Evolutionary conservation across 1,140 invertebrate species (phyloP), one percentile per base, ranked within the genome.

Genomic region (Vanessa tameamea): DNA sequence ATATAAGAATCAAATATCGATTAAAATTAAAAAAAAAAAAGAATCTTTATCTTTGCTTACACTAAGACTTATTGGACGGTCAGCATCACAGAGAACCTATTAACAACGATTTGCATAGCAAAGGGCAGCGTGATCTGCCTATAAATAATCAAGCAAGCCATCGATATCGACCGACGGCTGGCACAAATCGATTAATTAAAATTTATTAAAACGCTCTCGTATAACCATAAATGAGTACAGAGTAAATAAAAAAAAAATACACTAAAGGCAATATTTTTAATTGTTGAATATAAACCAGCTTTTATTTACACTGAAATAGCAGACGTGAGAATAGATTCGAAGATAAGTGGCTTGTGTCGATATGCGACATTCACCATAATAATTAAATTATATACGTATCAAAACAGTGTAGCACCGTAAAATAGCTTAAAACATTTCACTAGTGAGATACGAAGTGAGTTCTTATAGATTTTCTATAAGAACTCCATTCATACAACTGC

Each of bases 91-190:
- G 48, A 64, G 55, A 74, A 59, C 69, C 55, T 68, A 73, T 73
- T 73, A 73, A 73, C 63, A 31, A 43, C 43, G 57, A 82, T 82
- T 76, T 79, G 73, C 80, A 82, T 79, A 75, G 64, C 72, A 81
- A 79, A 76, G 75, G 74, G 64, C 66, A 66, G 47, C 70, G 72
- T 72, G 80, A 79, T 73, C 72, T 73, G 79, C 76, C 50, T 74
- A 73, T 79, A 78, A 76, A 78, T 78, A 82, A 79, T 76, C 73
- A 37, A 72, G 65, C 78, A 59, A 72, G 63, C 70, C 72, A 76
- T 76, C 78, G 75, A 75, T 71, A 71, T 64, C 68, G 64, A 67
- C 12, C 53, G 64, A 66, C 70, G 53, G 50, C 61, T 65, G 63
- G 55, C 53, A 47, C 64, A 63, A 73, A 73, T 73, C 64, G 71